Conservation (phyloP, 2,888 invertebrate species). For the Megastigmus dorsalis region DNA sequence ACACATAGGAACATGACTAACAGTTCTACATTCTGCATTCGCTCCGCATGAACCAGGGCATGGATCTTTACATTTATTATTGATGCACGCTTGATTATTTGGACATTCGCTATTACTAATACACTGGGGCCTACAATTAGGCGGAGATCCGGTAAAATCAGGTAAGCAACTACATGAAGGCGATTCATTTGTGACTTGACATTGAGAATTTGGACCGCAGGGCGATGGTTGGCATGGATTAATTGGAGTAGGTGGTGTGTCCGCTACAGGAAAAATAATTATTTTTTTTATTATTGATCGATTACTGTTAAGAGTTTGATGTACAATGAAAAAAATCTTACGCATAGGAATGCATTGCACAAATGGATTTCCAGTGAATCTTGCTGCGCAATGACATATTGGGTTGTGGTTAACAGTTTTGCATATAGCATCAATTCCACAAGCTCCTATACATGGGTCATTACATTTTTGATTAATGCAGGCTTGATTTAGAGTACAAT, state of each 20-base stretch:
- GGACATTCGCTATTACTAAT: constrained; percentile 85
- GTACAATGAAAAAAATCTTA: constrained; percentile 30
- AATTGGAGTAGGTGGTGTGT: constrained; percentile 75
- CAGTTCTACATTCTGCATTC: constrained; percentile 81
- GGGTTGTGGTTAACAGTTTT: constrained; percentile 85
- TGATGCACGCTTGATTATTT: constrained; percentile 82
- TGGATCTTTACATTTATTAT: constrained; percentile 85
- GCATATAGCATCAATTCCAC: constrained; percentile 86
- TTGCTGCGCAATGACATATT: constrained; percentile 81
- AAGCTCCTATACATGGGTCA: constrained; percentile 87
- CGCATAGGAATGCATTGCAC: constrained; percentile 53
- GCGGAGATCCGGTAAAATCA: constrained; percentile 82
- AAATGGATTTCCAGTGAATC: constrained; percentile 83
- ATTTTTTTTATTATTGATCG: neutral
- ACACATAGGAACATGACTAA: constrained; percentile 82
- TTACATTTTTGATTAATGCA: constrained; percentile 88
- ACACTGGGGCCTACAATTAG: constrained; percentile 88
- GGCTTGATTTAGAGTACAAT: constrained; percentile 84
- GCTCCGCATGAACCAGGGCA: constrained; percentile 83
- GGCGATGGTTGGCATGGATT: constrained; percentile 79
- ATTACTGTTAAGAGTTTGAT: neutral
- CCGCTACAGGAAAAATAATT: constrained; percentile 69
- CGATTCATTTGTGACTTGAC: constrained; percentile 80
- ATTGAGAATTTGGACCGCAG: constrained; percentile 87
- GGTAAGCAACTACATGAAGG: constrained; percentile 85